Percentiles rank a stretch among this genome's conserved stretches.
Conservation (phyloP, 2,797 vertebrate species). For the Diplodus puntazzo region DNA sequence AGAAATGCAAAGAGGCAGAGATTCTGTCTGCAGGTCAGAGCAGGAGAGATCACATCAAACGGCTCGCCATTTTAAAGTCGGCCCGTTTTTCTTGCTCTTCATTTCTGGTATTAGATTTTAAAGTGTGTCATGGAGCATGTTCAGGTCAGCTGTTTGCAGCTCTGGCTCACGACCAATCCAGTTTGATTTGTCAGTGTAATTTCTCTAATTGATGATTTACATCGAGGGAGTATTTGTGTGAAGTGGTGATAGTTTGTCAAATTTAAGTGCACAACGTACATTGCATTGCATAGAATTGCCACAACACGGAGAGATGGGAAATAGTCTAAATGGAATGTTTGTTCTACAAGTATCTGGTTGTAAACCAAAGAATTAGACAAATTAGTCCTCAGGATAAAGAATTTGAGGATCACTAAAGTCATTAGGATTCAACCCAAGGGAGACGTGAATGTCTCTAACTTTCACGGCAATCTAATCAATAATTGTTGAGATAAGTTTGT, state of each 20-base stretch:
- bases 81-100: constrained; percentile 18
- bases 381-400: background rate
- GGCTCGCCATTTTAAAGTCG: constrained; percentile 20
- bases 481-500: background rate
- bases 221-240: background rate
- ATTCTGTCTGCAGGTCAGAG: constrained; percentile 44
- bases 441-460: background rate
- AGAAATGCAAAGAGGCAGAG: constrained; percentile 41
- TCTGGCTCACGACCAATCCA: background rate
- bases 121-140: constrained; percentile 32
- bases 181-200: constrained; percentile 21
- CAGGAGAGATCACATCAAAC: constrained; percentile 29
- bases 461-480: background rate
- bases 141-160: background rate
- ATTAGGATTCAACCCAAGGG: background rate
- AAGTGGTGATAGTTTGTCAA: constrained; percentile 12
- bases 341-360: background rate
- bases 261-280: background rate
- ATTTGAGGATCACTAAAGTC: background rate
- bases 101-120: constrained; percentile 23
- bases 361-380: background rate
- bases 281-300: background rate
- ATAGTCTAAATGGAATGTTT: background rate
- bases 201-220: constrained; percentile 10
- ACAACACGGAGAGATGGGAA: background rate